Evolutionary conservation across 35 echinoderm and acorn worm species (phyloP).

Genomic region (Anneissia japonica): DNA sequence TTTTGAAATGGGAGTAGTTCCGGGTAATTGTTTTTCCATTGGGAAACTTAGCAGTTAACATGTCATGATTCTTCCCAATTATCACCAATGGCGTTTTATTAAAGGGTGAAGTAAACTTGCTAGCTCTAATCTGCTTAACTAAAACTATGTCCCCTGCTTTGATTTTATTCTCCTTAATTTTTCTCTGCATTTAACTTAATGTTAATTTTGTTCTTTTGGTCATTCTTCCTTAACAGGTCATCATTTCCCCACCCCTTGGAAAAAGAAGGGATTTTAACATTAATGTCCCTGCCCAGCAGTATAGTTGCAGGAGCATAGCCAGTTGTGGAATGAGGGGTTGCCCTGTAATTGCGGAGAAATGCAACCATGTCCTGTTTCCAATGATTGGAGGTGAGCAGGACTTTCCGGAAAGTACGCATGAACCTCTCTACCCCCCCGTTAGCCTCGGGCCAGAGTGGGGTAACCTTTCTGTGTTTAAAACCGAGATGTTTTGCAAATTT

Average conservation of each 20-base stretch:
- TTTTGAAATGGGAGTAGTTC: neutral
- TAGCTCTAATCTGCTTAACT: neutral
- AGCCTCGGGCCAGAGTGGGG: conserved; percentile 12
- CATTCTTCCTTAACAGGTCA: neutral
- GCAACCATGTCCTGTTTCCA: conserved; percentile 16
- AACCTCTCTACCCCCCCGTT: conserved; percentile 22
- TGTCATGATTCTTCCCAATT: neutral
- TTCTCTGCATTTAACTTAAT: neutral
- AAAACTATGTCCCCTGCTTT: neutral
- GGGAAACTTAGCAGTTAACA: neutral
- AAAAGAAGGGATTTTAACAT: conserved; percentile 13
- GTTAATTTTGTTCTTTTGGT: neutral
- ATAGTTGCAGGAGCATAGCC: neutral
- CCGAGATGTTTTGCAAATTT: conserved; percentile 26
- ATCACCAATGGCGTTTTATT: neutral
- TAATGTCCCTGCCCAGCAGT: neutral
- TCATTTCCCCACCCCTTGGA: neutral
- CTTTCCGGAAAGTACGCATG: conserved; percentile 25
- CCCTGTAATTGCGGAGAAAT: conserved; percentile 29
- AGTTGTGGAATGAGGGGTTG: conserved; percentile 26
- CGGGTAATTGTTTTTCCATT: neutral
- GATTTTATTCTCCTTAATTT: neutral
- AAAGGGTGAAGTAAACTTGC: neutral
- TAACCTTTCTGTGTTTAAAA: conserved; percentile 26
- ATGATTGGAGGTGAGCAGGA: neutral